Percentiles rank a stretch among this genome's conserved stretches.
phyloP scores from a whole-genome alignment of 2,113 vertebrate species.

The Epinephelus fuscoguttatus region DNA sequence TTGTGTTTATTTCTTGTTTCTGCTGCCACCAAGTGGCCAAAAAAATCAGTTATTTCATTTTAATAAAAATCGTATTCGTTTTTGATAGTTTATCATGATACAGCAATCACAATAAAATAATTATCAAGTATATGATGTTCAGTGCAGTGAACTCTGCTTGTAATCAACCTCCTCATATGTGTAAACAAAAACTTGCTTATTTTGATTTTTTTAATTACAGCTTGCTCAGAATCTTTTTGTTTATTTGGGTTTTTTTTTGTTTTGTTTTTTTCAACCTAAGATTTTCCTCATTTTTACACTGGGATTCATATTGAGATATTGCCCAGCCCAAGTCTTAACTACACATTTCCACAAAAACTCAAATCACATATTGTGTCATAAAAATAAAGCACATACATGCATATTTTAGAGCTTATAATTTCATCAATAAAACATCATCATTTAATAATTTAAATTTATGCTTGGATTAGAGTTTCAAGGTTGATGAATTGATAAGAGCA shows the following conservation, averaged over 20 bases:
- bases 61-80: not conserved
- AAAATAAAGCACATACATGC: not conserved
- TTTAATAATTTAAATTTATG: slow-evolving; percentile 14
- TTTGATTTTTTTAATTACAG: not conserved
- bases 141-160: not conserved
- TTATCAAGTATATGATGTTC: not conserved
- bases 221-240: not conserved
- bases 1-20: not conserved
- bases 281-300: not conserved
- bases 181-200: not conserved
- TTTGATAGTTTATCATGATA: not conserved
- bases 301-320: not conserved
- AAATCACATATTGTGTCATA: not conserved
- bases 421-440: not conserved
- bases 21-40: too few relatives aligned
- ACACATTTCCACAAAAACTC: not conserved
- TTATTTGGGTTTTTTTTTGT: too few relatives aligned
- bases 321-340: not conserved
- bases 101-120: not conserved
- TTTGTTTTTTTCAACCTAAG: not conserved
- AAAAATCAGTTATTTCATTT: too few relatives aligned
- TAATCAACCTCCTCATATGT: not conserved
- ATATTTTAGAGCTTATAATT: not conserved
- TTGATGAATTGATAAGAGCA: slow-evolving; percentile 31
- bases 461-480: slow-evolving; percentile 19